Percentiles rank a stretch among this genome's conserved stretches.
These are phyloP conservation scores for Diorhabda sublineata DNA, from an alignment of 1,140 invertebrate genomes.

Conservation along the genomic window DNA sequence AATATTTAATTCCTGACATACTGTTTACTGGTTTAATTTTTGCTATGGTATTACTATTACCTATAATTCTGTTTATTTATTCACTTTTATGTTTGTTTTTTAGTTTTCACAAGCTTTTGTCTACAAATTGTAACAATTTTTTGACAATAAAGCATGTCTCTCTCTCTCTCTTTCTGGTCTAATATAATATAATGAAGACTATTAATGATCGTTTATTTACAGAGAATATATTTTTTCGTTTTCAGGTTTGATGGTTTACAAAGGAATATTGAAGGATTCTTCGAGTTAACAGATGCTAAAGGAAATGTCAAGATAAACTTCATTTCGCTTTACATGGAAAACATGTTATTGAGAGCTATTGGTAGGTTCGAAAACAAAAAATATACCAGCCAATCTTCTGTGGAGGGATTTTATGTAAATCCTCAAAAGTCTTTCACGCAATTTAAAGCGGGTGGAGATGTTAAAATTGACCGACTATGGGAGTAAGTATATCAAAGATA, in stretches of 20 bases:
- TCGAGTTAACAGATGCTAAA: constrained; percentile 27
- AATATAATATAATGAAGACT: too few relatives aligned
- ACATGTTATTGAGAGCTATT: constrained; percentile 48
- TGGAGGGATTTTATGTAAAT: constrained; percentile 50
- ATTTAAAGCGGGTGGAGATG: constrained; percentile 51
- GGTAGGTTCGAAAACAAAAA: constrained; percentile 39
- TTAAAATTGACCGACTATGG: constrained; percentile 54
- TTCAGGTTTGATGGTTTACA: constrained; percentile 14
- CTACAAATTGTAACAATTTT: too few relatives aligned
- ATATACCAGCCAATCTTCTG: constrained; percentile 35
- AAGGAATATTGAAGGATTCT: constrained; percentile 23
- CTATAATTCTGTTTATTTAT: too few relatives aligned
- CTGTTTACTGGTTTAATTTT: too few relatives aligned
- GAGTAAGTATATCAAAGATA: constrained; percentile 37
- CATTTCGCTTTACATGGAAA: constrained; percentile 45
- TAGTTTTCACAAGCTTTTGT: too few relatives aligned
- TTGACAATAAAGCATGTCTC: too few relatives aligned
- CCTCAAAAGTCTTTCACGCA: constrained; percentile 49
- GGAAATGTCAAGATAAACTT: constrained; percentile 37
- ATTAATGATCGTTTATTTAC: neutral
- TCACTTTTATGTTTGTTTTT: too few relatives aligned
- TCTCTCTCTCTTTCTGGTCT: too few relatives aligned
- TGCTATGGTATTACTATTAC: too few relatives aligned
- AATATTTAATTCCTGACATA: too few relatives aligned
- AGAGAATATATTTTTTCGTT: neutral